A percentile compares a stretch with the other conserved stretches of the same genome.
phyloP scores from a whole-genome alignment of 2,113 vertebrate genomes.

The Recurvirostra avosetta region DNA sequence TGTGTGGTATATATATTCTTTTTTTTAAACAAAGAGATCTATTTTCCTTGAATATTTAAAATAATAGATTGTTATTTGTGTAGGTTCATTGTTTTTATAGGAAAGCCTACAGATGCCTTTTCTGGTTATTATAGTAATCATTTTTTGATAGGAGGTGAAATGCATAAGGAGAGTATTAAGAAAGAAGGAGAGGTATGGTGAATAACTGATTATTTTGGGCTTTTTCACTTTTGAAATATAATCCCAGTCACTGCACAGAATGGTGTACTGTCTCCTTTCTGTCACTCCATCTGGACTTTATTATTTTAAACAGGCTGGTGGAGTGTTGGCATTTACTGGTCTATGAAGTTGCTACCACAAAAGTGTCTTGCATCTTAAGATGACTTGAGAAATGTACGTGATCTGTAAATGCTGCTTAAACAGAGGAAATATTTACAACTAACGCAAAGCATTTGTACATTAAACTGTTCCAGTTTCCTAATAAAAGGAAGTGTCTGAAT shows the following conservation, averaged over 20 bases:
- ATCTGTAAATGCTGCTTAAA: constrained; percentile 36
- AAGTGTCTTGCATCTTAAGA: constrained; percentile 12
- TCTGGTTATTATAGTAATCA: constrained; percentile 11
- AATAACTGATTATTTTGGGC: constrained; percentile 39
- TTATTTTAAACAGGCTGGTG: constrained; percentile 66
- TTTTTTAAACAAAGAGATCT: not conserved
- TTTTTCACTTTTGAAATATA: constrained; percentile 70
- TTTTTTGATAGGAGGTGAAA: constrained; percentile 13
- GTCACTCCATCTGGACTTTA: constrained; percentile 71
- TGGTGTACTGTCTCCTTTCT: constrained; percentile 55
- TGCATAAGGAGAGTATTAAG: constrained; percentile 66
- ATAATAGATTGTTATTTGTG: not conserved
- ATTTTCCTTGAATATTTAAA: not conserved
- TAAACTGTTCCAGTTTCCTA: not conserved
- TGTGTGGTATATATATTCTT: not conserved
- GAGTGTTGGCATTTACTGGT: constrained; percentile 36
- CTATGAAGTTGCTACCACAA: constrained; percentile 19
- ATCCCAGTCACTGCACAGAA: constrained; percentile 57
- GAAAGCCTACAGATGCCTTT: constrained; percentile 4
- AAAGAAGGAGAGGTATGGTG: constrained; percentile 39
- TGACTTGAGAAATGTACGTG: constrained; percentile 12
- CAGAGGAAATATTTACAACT: constrained; percentile 2
- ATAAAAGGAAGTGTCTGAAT: constrained; percentile 30
- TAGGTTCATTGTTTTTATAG: not conserved
- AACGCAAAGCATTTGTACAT: constrained; percentile 26